These are phyloP conservation scores for Rhombomys opimus DNA, from an alignment of 2,113 vertebrate species.

Conservation along the genomic window DNA sequence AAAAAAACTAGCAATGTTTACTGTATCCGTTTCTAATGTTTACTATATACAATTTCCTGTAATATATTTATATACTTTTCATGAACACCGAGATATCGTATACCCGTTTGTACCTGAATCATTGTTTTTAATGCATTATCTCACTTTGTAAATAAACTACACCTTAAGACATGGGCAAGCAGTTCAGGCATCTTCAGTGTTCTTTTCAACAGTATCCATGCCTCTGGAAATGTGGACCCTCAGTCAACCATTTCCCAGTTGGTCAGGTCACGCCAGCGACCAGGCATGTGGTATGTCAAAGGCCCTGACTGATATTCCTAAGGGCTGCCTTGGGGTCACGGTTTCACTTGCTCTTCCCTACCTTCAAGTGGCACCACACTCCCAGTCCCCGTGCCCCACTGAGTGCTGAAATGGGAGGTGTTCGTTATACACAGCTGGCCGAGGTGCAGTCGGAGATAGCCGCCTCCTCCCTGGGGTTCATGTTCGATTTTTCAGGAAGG, in stretches of 20 bases:
- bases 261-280: neutral
- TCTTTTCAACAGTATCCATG: neutral
- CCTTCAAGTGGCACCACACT: neutral
- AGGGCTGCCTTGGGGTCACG: neutral
- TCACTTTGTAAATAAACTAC: constrained; percentile 89
- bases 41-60: constrained; percentile 87
- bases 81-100: constrained; percentile 81
- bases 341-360: neutral
- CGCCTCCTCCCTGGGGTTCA: neutral
- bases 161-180: constrained; percentile 75
- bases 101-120: constrained; percentile 82
- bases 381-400: neutral
- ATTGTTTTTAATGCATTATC: constrained; percentile 80
- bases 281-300: neutral
- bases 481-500: neutral
- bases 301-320: neutral
- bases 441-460: neutral
- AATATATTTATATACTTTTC: constrained; percentile 91
- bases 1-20: constrained; percentile 83
- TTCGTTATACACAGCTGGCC: neutral
- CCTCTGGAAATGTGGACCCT: neutral
- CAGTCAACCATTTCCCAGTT: neutral
- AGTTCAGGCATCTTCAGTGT: neutral
- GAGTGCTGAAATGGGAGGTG: neutral
- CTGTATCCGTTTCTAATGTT: constrained; percentile 86